Evolutionary conservation across 2,113 vertebrate species (phyloP), one percentile per base, ranked within the genome.

Genomic region (Lota lota): DNA sequence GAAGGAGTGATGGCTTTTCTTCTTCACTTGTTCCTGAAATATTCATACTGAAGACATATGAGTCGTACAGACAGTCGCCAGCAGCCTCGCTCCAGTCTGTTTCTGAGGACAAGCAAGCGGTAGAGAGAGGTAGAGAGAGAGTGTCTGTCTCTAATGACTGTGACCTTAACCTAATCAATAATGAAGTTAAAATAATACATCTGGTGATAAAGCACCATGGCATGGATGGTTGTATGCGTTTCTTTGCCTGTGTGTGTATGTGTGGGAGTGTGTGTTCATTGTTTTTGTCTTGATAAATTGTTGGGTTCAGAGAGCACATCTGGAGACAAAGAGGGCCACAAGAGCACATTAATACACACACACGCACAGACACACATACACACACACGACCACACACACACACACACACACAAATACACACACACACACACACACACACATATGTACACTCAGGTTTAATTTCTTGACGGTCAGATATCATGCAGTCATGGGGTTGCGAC

Each of bases 111-210:
- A 64, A 19, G 63, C 20, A 36, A 17, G 24, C 1, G 51, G 5
- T 56, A 66, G 54, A 20, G 15, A 57, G 24, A 5, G n/a, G 58
- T 5, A 61, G 57, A 36, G 24, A 18, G 22, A 62, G 16, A 62
- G 36, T 47, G 63, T 21, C 33, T 50, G 22, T 50, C 63, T 64
- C 19, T 50, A 64, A 64, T 50, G 36, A 64, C 63, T 5, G 63
- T 64, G 63, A 65, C 63, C 63, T 65, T 53, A 65, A 51, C 63
- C 63, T 54, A 53, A 65, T 65, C 63, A 65, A 65, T 65, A 51
- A 16, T 53, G 20, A 22, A 53, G 63, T 53, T 65, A 15, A 65
- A 53, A 51, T 20, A 22, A 20, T 15, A 65, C 47, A 64, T 65
- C 16, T 53, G 63, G 21, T 53, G 63, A 64, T 65, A 8, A 18